These are phyloP conservation scores for Drosophila peninsularis DNA, from an alignment of 2,888 invertebrate species.

Conservation along the genomic window DNA sequence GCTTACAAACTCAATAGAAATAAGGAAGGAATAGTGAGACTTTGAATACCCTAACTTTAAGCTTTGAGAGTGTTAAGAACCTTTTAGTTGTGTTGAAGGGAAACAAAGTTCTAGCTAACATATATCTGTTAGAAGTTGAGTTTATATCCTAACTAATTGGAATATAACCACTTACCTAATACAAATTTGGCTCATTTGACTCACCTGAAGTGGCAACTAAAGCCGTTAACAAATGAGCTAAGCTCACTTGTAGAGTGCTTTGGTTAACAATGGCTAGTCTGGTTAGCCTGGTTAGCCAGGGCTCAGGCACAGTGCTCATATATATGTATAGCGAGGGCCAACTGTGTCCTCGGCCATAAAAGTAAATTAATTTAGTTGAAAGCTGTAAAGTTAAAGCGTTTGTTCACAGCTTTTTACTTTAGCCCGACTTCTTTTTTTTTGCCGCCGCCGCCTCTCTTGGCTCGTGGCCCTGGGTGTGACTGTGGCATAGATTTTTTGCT, in stretches of 20 bases:
- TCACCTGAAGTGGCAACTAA: background rate
- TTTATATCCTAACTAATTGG: too few species aligned
- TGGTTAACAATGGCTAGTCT: conserved; percentile 37
- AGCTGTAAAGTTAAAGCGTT: conserved; percentile 83
- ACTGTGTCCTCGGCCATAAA: conserved; percentile 68
- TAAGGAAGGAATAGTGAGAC: background rate
- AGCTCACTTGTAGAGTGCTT: conserved; percentile 31
- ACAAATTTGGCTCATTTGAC: background rate
- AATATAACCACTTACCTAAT: background rate
- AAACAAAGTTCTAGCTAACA: background rate
- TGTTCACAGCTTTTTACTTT: conserved; percentile 72
- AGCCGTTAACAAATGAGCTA: conserved; percentile 15
- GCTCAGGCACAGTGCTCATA: conserved; percentile 23
- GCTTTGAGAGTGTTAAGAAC: too few species aligned
- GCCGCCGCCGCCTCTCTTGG: conserved; percentile 10
- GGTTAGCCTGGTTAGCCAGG: conserved; percentile 30
- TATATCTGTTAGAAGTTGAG: background rate
- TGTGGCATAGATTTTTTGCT: conserved; percentile 49
- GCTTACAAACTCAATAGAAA: conserved; percentile 3
- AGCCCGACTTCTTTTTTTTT: conserved; percentile 25
- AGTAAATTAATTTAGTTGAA: conserved; percentile 84
- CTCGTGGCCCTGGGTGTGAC: conserved; percentile 25
- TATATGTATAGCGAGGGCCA: conserved; percentile 19
- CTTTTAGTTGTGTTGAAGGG: too few species aligned
- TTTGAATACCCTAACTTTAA: conserved; percentile 6